These are phyloP conservation scores for Diplogasteroides magnus DNA, from an alignment of 1,140 invertebrate genomes.

Conservation along the genomic window DNA sequence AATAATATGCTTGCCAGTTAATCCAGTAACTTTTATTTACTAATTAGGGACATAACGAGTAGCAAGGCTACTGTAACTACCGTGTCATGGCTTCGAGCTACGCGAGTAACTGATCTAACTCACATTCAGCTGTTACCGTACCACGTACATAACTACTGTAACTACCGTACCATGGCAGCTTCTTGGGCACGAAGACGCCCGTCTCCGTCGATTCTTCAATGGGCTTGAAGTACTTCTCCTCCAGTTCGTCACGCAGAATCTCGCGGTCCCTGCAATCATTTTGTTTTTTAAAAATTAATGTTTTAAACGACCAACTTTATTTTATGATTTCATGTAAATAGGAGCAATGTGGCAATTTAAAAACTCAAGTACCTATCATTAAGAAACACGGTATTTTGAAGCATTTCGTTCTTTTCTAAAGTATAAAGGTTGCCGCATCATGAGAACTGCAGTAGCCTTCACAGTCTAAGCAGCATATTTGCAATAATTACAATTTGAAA, in stretches of 20 bases:
- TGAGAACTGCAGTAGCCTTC: no score
- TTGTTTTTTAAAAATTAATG: background rate
- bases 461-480: no score
- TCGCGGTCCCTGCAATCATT: constrained; percentile 28
- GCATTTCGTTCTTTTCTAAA: no score
- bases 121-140: background rate
- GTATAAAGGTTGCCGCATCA: no score
- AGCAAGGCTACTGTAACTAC: background rate
- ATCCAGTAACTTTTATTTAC: background rate
- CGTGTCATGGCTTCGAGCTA: background rate
- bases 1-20: no score
- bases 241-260: constrained; percentile 27
- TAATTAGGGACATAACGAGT: background rate
- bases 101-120: background rate
- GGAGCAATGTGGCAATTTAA: no score
- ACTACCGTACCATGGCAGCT: constrained; percentile 23
- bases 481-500: no score
- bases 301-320: no score
- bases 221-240: constrained; percentile 26
- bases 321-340: no score
- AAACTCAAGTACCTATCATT: no score
- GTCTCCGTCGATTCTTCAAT: constrained; percentile 18
- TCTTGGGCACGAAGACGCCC: constrained; percentile 26
- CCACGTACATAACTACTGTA: no score
- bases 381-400: no score